Evolutionary conservation across 2,113 vertebrate species (phyloP), one percentile per base, ranked within the genome.

Genomic region (Gavialis gangeticus): DNA sequence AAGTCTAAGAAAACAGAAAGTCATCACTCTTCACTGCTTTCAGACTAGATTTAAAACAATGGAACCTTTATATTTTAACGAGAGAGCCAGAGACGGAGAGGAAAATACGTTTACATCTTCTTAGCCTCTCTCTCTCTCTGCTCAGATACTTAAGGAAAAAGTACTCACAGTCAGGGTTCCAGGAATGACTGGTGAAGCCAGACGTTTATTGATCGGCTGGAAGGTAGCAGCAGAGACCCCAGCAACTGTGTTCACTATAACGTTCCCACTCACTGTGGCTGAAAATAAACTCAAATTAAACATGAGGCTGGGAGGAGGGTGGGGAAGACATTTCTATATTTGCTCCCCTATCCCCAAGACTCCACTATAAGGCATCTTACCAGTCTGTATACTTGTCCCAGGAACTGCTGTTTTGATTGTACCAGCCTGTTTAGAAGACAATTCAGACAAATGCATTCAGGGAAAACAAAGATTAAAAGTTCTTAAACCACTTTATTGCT

Each of bases 231-330:
- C 98, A 56, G 99, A 97, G 67, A 99, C 99, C 21, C 99, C 99
- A 15, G 99, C 98, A 12, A 99, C 98, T 1, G 99, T 99, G 97
- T 99, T 99, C 90, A 99, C 98, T 2, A 99, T 99, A 87, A 99
- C 98, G 46, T 99, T 99, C 46, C 99, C 99, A n/a, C 98, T 98
- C 81, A 99, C 99, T 2, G 99, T 98, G 79, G 99, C 99, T 99
- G 98, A 27, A 84, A 96, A 85, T 46, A 97, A 93, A 79, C 10
- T 67, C 88, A 55, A 66, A 87, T 85, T 87, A 84, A 94, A 67
- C 21, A 55, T 62, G 62, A 62, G 10, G 14, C n/a, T 71, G 58
- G 75, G 17, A 63, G 15, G 75, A 63, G 21, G 0, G 1, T 37
- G 7, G 9, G 37, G 10, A 71, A 16, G 4, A 4, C 57, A 59